Conservation (phyloP, 2,113 vertebrate species). For the Lagopus muta region DNA sequence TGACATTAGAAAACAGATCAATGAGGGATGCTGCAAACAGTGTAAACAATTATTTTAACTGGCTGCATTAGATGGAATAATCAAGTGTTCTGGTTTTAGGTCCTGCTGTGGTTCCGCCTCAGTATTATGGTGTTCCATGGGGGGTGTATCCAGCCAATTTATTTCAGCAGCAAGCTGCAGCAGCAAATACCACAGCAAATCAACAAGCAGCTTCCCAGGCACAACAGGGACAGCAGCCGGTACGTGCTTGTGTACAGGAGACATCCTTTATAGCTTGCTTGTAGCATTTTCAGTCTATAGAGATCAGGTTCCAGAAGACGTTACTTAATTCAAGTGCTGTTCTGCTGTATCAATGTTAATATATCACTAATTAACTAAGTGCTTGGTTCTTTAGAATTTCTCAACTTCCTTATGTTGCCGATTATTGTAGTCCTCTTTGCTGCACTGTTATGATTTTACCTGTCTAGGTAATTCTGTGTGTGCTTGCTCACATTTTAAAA, state of each 20-base stretch:
- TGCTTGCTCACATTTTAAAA: not conserved
- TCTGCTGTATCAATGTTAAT: not conserved
- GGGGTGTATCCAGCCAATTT: conserved; percentile 98
- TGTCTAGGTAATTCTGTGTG: not conserved
- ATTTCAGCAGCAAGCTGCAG: conserved; percentile 94
- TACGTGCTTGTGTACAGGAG: conserved; percentile 56
- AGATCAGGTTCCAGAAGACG: not conserved
- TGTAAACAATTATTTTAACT: not conserved
- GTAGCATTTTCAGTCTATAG: not conserved
- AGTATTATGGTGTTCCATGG: conserved; percentile 98
- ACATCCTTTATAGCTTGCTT: not conserved
- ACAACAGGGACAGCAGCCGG: conserved; percentile 91
- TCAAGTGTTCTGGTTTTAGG: conserved; percentile 75
- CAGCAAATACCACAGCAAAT: conserved; percentile 86
- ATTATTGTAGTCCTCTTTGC: not conserved
- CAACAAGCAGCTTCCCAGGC: conserved; percentile 94
- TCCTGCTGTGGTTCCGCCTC: conserved; percentile 94
- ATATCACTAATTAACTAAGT: not conserved
- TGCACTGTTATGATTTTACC: not conserved
- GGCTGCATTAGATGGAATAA: not conserved
- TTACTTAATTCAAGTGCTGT: not conserved
- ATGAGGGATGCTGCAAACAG: not conserved
- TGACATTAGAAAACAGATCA: not conserved
- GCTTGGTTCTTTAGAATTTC: not conserved
- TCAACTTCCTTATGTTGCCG: not conserved